A percentile compares a stretch with the other conserved stretches of the same genome.
Evolutionary conservation across 2,797 vertebrate genomes (phyloP).

Genomic region (Fundulus diaphanus): DNA sequence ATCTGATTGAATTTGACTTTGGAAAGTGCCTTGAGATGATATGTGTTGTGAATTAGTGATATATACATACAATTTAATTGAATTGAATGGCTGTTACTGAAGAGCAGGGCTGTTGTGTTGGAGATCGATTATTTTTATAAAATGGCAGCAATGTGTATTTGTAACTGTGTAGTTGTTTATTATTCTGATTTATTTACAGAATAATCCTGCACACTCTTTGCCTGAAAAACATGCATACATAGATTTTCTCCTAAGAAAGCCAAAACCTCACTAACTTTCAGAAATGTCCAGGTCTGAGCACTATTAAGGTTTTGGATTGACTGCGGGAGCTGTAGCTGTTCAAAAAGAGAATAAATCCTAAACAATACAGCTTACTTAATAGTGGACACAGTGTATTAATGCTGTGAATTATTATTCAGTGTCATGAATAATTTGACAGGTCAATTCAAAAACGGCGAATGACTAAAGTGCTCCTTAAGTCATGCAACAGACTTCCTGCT

Average conservation of each 20-base stretch:
- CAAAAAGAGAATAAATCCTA: not conserved
- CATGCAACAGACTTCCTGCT: conserved; percentile 23
- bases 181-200: too few species aligned
- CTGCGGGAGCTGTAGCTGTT: not conserved
- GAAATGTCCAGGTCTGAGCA: too few species aligned
- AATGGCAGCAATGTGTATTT: not conserved
- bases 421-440: not conserved
- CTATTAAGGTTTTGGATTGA: too few species aligned
- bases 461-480: conserved; percentile 5
- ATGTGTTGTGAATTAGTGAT: too few species aligned
- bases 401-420: not conserved
- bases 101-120: not conserved
- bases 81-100: too few species aligned
- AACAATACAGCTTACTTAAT: not conserved
- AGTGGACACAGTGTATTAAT: not conserved
- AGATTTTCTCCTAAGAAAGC: too few species aligned
- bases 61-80: too few species aligned
- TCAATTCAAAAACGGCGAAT: not conserved
- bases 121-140: not conserved
- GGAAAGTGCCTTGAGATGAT: too few species aligned
- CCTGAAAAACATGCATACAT: too few species aligned
- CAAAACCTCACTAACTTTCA: too few species aligned
- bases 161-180: not conserved
- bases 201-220: too few species aligned
- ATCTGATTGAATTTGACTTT: too few species aligned